Evolutionary conservation across 1,140 invertebrate genomes (phyloP), one percentile per base, ranked within the genome.

Genomic region (Scaptomyza hsui): DNA sequence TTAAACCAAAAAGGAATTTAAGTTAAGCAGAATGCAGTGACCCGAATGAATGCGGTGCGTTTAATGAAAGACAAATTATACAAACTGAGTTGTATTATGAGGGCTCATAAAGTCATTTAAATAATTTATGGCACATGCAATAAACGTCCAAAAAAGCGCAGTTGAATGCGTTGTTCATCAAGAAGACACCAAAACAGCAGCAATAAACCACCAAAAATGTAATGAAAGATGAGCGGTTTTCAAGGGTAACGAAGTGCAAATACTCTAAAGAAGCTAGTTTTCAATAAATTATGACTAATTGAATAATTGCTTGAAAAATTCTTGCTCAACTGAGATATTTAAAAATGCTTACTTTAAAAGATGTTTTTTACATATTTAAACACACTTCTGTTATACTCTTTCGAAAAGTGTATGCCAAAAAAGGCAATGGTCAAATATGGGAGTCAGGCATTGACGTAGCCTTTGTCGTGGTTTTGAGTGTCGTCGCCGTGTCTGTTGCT

Each of bases 381-480:
- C 24, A 24, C 24, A 24, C 24, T 24, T 24, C 4, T 29, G 7
- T 37, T n/a, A 3, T 37, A n/a, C 29, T n/a, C 1, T 4, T 4
- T 7, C 7, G 15, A 19, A 29, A 32, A 21, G 56, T 45, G 49
- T 68, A 32, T 10, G 4, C 10, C 5, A 19, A 44, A 24, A 16
- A 24, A 55, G 39, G 21, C 26, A 61, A 62, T 61, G 65, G 65
- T 62, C 65, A 69, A 69, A 52, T 69, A 62, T 62, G 65, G 41
- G 24, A 42, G 65, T 62, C 48, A 37, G 44, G 44, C 59, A 63
- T 35, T 48, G 39, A 35, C 18, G 9, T 37, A 26, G 65, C 57
- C 39, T 53, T 53, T 53, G 57, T 69, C 19, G 59, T 32, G 60
- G 44, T 41, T 51, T 32, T 59, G 13, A 67, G 24, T 67, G 53